phyloP scores from a whole-genome alignment of 2,113 vertebrate species.

The Colius striatus region DNA sequence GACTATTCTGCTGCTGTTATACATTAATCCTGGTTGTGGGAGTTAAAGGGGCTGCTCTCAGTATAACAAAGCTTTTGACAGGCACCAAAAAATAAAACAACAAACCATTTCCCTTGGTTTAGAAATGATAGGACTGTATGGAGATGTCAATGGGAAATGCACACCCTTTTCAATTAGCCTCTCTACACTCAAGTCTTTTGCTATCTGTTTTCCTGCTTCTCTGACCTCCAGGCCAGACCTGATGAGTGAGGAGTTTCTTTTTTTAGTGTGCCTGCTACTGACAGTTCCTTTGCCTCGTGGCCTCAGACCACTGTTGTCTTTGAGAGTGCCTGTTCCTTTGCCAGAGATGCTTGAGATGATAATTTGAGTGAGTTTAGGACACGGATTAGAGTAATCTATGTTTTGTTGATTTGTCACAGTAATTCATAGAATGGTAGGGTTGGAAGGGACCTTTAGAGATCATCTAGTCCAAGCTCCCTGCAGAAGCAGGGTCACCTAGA shows the following conservation, averaged over 20 bases:
- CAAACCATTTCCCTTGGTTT: not conserved
- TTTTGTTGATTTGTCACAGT: not conserved
- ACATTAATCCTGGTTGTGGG: not conserved
- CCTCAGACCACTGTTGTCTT: not conserved
- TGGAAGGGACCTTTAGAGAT: too few species aligned
- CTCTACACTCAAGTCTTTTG: not conserved
- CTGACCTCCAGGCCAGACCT: not conserved
- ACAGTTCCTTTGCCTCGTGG: accelerated
- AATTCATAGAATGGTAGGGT: too few species aligned
- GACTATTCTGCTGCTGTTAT: not conserved
- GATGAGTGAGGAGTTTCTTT: not conserved
- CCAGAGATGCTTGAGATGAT: not conserved
- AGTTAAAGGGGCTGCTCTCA: not conserved
- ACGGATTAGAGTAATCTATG: not conserved
- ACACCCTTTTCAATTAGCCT: not conserved
- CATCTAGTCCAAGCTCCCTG: too few species aligned
- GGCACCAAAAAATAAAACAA: not conserved
- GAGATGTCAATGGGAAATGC: not conserved
- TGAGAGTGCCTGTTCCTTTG: not conserved
- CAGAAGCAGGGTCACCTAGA: too few species aligned
- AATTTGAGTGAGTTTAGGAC: not conserved
- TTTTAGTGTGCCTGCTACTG: not conserved
- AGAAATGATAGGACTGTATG: not conserved
- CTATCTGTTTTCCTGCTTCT: not conserved
- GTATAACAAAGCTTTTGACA: not conserved